Evolutionary conservation across 2,797 vertebrate species (phyloP).

Genomic region (Pantherophis alleghaniensis): DNA sequence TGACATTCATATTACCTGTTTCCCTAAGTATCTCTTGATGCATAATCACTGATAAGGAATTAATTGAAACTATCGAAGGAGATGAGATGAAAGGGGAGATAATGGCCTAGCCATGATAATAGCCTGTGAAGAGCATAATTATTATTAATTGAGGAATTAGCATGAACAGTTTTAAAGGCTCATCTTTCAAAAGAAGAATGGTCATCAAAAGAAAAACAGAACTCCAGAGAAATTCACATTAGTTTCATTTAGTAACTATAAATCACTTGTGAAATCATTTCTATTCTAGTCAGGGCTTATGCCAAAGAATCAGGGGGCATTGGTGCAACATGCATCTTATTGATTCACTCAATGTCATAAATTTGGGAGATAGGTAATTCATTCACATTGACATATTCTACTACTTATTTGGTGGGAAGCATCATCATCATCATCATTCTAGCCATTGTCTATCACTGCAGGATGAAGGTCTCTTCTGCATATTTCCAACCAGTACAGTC

Average conservation of each 20-base stretch:
- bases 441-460: not conserved
- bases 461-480: not conserved
- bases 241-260: not conserved
- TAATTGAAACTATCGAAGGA: not conserved
- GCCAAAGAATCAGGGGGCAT: not conserved
- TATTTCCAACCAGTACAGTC: not conserved
- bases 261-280: not conserved
- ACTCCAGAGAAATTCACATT: not conserved
- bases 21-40: not conserved
- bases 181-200: not conserved
- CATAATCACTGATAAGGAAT: not conserved
- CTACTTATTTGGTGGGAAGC: not conserved
- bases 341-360: not conserved
- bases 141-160: slow-evolving; percentile 17
- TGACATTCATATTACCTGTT: not conserved
- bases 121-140: slow-evolving; percentile 18
- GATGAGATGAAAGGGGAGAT: not conserved
- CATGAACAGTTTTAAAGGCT: not conserved
- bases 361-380: not conserved
- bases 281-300: not conserved
- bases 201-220: not conserved
- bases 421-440: not conserved
- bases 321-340: not conserved
- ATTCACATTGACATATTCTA: not conserved
- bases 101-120: not conserved